Percentiles rank a stretch among this genome's conserved stretches.
Evolutionary conservation across 2,113 vertebrate species (phyloP).

Genomic region (Alexandromys fortis): DNA sequence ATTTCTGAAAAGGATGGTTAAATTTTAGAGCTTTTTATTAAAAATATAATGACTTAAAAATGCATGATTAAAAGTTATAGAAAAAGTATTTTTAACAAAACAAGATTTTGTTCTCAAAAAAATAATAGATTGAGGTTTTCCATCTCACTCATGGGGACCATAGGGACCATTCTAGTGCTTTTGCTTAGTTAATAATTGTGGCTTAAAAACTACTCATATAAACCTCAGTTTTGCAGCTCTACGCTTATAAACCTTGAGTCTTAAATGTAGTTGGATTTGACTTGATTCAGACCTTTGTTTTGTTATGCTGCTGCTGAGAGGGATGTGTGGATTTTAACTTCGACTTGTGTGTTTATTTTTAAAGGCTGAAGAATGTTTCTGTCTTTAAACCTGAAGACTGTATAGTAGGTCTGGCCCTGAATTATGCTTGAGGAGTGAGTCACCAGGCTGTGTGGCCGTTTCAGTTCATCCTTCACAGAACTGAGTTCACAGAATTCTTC

Average conservation of each 20-base stretch:
- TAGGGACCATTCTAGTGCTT: conserved; percentile 64
- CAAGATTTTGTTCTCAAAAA: conserved; percentile 50
- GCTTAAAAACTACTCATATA: conserved; percentile 68
- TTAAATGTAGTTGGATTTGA: conserved; percentile 53
- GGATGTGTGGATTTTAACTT: conserved; percentile 74
- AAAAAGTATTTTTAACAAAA: conserved; percentile 64
- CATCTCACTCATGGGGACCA: conserved; percentile 47
- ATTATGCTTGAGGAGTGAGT: conserved; percentile 19
- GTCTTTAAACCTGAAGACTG: conserved; percentile 56
- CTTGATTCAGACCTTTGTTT: conserved; percentile 56
- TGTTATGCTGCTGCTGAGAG: conserved; percentile 40
- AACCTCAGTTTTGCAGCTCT: conserved; percentile 42
- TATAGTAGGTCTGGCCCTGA: conserved; percentile 56
- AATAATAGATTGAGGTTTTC: conserved; percentile 50
- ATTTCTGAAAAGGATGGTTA: conserved; percentile 70
- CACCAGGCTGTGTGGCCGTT: conserved; percentile 2
- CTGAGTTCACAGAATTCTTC: conserved; percentile 51
- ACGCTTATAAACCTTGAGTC: conserved; percentile 55
- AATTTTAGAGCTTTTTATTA: conserved; percentile 49
- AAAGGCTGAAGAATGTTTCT: conserved; percentile 56
- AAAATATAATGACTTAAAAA: conserved; percentile 50
- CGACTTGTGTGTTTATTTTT: conserved; percentile 44
- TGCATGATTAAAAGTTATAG: conserved; percentile 64
- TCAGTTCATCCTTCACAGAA: conserved; percentile 36
- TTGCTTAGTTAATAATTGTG: conserved; percentile 72